Percentiles rank a stretch among this genome's conserved stretches.
Evolutionary conservation across 1,140 invertebrate genomes (phyloP).

Genomic region (Caenorhabditis remanei): DNA sequence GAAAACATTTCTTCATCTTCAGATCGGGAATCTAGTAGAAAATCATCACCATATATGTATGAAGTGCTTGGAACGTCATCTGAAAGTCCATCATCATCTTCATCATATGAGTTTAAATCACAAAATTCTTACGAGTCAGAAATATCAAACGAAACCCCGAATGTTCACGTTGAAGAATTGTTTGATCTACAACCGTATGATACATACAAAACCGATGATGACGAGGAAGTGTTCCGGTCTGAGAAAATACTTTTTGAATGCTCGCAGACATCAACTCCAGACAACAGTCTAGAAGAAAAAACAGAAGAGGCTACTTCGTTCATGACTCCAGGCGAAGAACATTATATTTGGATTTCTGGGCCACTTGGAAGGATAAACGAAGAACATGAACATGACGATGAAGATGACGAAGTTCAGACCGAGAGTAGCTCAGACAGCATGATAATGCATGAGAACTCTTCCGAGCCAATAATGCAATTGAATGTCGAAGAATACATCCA

Average conservation of each 20-base stretch:
- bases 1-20: neutral
- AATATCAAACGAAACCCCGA: neutral
- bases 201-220: no score
- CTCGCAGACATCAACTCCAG: neutral
- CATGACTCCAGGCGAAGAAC: neutral
- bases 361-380: constrained; percentile 43
- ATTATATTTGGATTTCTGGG: constrained; percentile 24
- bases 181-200: neutral
- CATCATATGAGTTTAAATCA: neutral
- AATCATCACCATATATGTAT: constrained; percentile 32
- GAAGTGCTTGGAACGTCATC: constrained; percentile 14
- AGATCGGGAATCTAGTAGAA: constrained; percentile 43
- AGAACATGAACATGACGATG: constrained; percentile 11
- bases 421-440: constrained; percentile 6
- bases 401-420: neutral
- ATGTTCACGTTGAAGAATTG: constrained; percentile 8
- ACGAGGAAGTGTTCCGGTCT: neutral
- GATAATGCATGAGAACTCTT: neutral
- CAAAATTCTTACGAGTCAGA: constrained; percentile 8
- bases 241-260: neutral
- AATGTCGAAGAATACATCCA: constrained; percentile 45
- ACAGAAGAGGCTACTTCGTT: neutral
- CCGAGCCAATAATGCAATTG: constrained; percentile 13
- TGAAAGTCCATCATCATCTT: neutral
- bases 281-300: neutral